A percentile compares a stretch with the other conserved stretches of the same genome.
Conservation (phyloP, 2,888 invertebrate genomes). For the Lumbricus terrestris region DNA sequence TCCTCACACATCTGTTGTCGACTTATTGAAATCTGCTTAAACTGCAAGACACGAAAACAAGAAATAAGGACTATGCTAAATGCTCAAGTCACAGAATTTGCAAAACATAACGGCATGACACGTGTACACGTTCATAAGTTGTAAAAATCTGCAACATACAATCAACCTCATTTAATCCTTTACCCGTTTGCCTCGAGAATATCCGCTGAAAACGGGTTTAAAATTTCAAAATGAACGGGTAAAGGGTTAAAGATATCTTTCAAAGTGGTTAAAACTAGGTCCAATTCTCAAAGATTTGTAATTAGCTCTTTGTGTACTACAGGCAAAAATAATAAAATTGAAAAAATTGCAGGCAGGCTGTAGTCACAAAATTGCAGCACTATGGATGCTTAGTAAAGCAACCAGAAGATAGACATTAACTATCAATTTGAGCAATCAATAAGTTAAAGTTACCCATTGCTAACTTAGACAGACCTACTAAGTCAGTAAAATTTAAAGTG, state of each 20-base stretch:
- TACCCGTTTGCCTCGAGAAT: no score
- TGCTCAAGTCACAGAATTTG: not conserved
- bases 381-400: not conserved
- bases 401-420: not conserved
- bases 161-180: no score
- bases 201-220: no score
- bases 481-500: no score
- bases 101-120: not conserved
- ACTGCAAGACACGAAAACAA: slow-evolving; percentile 57
- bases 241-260: no score
- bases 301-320: not conserved
- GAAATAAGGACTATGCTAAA: not conserved
- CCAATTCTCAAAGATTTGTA: not conserved
- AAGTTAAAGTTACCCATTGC: not conserved
- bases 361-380: no score
- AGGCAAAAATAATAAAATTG: no score
- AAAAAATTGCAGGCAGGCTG: no score
- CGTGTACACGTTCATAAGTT: not conserved
- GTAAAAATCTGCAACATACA: no score
- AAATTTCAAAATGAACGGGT: no score
- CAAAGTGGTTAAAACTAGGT: not conserved
- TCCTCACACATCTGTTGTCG: slow-evolving; percentile 91
- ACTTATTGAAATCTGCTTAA: slow-evolving; percentile 80
- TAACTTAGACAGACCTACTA: not conserved
- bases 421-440: not conserved